These are phyloP conservation scores for Ectropis crepuscularia DNA, from an alignment of 2,888 invertebrate genomes.

Conservation along the genomic window DNA sequence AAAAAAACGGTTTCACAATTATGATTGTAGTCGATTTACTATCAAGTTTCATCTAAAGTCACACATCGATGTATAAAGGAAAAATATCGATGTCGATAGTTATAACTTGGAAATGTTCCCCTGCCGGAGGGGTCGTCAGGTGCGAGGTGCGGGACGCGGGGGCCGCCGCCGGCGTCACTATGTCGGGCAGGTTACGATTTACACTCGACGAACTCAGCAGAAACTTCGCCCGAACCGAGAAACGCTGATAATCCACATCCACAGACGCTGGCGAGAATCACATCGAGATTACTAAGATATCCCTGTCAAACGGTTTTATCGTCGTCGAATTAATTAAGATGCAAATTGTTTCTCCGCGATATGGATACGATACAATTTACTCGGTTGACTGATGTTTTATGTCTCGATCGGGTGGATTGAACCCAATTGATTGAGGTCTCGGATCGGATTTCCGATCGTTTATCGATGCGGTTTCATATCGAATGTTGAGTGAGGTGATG, in stretches of 20 bases:
- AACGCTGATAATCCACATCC: conserved; percentile 82
- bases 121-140: conserved; percentile 76
- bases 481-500: conserved; percentile 28
- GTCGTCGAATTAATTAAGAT: conserved; percentile 63
- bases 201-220: conserved; percentile 83
- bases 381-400: conserved; percentile 28
- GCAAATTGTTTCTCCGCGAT: conserved; percentile 49
- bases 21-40: too few species aligned
- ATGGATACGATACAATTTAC: conserved; percentile 31
- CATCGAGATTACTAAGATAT: conserved; percentile 74
- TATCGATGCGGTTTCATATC: conserved; percentile 25
- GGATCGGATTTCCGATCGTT: conserved; percentile 21
- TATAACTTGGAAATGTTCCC: conserved; percentile 43
- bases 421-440: conserved; percentile 15
- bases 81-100: conserved; percentile 11
- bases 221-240: conserved; percentile 75
- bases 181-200: conserved; percentile 85
- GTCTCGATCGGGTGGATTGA: conserved; percentile 18
- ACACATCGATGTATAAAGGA: too few species aligned
- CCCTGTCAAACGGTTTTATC: conserved; percentile 66
- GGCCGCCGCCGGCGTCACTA: conserved; percentile 73
- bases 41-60: too few species aligned
- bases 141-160: conserved; percentile 65
- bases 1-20: too few species aligned
- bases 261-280: conserved; percentile 78